Base-by-base conservation (phyloP, 1,140 invertebrate species). In the Araneus ventricosus region DNA sequence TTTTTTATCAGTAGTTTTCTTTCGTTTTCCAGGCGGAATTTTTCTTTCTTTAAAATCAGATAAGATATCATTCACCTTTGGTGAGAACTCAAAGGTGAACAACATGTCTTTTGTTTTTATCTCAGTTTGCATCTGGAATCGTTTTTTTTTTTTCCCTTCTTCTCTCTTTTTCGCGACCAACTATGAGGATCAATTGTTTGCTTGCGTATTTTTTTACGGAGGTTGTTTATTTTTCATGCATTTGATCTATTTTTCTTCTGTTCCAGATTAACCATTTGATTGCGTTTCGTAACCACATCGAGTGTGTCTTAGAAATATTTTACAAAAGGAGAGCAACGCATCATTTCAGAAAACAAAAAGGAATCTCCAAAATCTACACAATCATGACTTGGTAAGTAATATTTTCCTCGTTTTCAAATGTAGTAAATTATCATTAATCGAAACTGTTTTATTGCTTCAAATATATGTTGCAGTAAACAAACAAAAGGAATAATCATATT, bases 181-280 rank as follows among this genome's bases (percentile, higher is more conserved):
- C n/a, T 63, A n/a, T 22, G 61, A 10, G 10, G n/a, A 63, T 27
- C 24, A 63, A 27, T 63, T 63, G 24, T 63, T 63, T 63, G n/a
- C 61, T 1, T 27, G 10, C n/a, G 22, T 45, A 5, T 45, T 63
- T 24, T 63, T 63, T 63, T 27, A 63, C 7, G 6, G 61, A 63
- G n/a, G 61, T 27, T 27, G 20, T 63, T 63, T 63, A n/a, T 63
- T 24, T 63, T 27, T 27, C 45, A 52, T 52, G 45, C 45, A 17
- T 63, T 63, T n/a, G 61, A 27, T 63, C 61, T 63, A 63, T 63
- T 63, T 63, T n/a, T 63, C 24, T 63, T 63, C n/a, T 63, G n/a
- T 63, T 63, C n/a, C 61, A 63, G 61, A 63, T 63, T 63, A 8
- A 63, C n/a, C 61, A 7, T 22, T 63, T 63, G 45, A 52, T 52